Conservation (phyloP, 2,888 invertebrate genomes). For the Ischnura elegans region DNA sequence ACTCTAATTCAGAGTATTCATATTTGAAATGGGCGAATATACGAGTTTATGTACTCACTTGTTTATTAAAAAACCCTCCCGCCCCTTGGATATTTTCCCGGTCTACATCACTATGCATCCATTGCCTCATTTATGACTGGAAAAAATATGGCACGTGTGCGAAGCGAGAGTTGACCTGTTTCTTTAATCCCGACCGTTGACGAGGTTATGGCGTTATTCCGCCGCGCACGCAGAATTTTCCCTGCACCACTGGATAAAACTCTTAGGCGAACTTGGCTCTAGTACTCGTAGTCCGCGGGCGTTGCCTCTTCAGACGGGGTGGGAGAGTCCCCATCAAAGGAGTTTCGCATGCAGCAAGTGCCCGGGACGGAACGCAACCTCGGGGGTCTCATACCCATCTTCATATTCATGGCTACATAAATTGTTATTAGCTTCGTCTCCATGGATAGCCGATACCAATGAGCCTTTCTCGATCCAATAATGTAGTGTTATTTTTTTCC, state of each 20-base stretch:
- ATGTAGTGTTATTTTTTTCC: neutral
- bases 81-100: no score
- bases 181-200: neutral
- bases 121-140: no score
- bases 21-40: no score
- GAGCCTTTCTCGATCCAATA: neutral
- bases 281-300: neutral
- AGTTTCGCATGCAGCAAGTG: neutral
- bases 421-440: constrained; percentile 15
- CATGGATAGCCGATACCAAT: neutral
- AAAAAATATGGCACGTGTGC: neutral
- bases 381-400: neutral
- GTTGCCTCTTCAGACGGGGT: neutral
- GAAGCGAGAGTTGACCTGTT: neutral
- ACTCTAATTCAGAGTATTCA: no score
- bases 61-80: no score
- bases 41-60: no score
- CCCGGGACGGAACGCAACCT: neutral
- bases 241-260: neutral
- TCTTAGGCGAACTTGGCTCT: neutral
- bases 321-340: neutral
- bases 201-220: neutral
- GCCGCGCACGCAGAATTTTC: neutral
- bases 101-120: no score
- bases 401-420: constrained; percentile 15